Percentiles rank a stretch among this genome's conserved stretches.
These are phyloP conservation scores for Mus musculus DNA, from an alignment of 2,113 vertebrate genomes.

Conservation along the genomic window GRCm39 chr7:72021001-72021500, in stretches of 20 bases:
- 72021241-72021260: background rate
- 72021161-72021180: background rate
- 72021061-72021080: constrained; percentile 73
- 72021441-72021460: background rate
- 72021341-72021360: background rate
- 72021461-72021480: background rate
- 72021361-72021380: constrained; percentile 39
- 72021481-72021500: background rate
- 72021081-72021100: constrained; percentile 45
- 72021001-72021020: constrained; percentile 53
- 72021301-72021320: constrained; percentile 22
- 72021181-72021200: background rate
- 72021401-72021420: background rate
- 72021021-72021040: constrained; percentile 72
- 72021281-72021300: background rate
- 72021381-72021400: background rate
- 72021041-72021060: constrained; percentile 59
- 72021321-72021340: constrained; percentile 53
- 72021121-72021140: constrained; percentile 13
- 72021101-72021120: constrained; percentile 52
- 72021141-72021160: background rate
- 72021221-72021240: background rate
- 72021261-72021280: constrained; percentile 5
- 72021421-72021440: background rate
- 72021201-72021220: background rate